These are phyloP conservation scores for Petrocephalus sullivani DNA, from an alignment of 2,797 vertebrate species.

Conservation along the genomic window DNA sequence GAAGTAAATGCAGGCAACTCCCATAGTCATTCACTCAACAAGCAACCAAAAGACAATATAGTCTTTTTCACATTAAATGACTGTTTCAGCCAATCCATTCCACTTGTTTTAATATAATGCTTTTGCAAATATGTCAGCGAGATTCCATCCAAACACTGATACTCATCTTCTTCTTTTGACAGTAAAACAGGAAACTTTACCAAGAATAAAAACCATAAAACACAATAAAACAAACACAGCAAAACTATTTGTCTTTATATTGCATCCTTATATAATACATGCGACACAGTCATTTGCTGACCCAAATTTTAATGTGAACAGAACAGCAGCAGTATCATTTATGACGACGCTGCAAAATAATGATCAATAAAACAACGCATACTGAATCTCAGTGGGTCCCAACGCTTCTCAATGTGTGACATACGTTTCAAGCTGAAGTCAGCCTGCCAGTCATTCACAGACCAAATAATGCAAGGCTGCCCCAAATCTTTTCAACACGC, in stretches of 20 bases:
- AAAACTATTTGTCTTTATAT: not conserved
- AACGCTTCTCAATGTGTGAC: not conserved
- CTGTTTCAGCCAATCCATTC: not conserved
- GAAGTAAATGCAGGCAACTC: not conserved
- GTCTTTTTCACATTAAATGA: not conserved
- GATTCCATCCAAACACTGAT: slow-evolving; percentile 1
- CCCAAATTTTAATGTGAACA: slow-evolving; percentile 4
- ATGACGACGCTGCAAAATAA: not conserved
- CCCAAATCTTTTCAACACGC: not conserved
- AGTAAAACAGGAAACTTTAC: not conserved
- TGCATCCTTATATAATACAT: not conserved
- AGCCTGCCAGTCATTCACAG: not conserved
- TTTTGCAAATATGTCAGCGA: not conserved
- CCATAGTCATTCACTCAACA: not conserved
- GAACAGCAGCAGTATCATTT: not conserved
- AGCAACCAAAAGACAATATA: not conserved
- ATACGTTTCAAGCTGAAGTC: not conserved
- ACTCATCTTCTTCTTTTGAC: not conserved
- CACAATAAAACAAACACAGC: not conserved
- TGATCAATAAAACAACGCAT: not conserved
- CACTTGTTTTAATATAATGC: not conserved
- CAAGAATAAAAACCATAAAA: slow-evolving; percentile 7
- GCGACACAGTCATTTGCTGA: not conserved
- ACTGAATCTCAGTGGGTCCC: not conserved
- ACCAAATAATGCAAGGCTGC: not conserved